Evolutionary conservation across 2,888 invertebrate species (phyloP), one percentile per base, ranked within the genome.

Genomic region (Conus canariensis): DNA sequence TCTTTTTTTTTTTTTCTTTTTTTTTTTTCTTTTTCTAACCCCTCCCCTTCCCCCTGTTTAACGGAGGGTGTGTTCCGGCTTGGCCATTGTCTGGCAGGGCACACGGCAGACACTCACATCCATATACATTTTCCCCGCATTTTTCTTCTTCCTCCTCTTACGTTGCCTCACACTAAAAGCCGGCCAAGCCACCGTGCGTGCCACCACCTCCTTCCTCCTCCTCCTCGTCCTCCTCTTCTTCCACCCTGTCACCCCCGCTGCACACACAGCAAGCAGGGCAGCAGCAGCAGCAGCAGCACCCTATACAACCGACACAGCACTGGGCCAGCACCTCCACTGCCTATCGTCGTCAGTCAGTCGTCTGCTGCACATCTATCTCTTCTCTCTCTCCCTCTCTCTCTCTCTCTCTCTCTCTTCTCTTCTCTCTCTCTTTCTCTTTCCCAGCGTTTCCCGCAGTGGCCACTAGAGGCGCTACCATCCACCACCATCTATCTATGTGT

Each of bases 391-490:
- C 2, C 30, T 2, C 30, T 30, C 30, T 45, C 45, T 4, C 45
- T 45, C 45, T 45, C 45, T 45, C 45, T 45, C 45, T 45, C 45
- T 45, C 45, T 45, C 45, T 45, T 45, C 45, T 45, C 45, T 45
- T 45, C 45, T 45, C 45, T 45, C 45, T 45, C 45, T 45, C 45
- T 45, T 45, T 45, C 45, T 45, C 45, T 45, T 4, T 45, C 45
- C 45, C 45, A 45, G 45, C 45, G 45, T 45, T 45, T 45, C 45
- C 45, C 45, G 45, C 80, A 80, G 80, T 80, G 80, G 45, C 80
- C 80, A 80, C 80, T 45, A 80, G 80, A 80, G 80, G 80, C 80
- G 80, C 80, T 80, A 80, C 80, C 80, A 74, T 74, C 80, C 14
- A 45, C 80, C 80, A 80, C 80, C 80, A 45, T 30, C 80, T 80